Evolutionary conservation across 2,113 vertebrate species (phyloP).

Genomic region (Onychostruthus taczanowskii): DNA sequence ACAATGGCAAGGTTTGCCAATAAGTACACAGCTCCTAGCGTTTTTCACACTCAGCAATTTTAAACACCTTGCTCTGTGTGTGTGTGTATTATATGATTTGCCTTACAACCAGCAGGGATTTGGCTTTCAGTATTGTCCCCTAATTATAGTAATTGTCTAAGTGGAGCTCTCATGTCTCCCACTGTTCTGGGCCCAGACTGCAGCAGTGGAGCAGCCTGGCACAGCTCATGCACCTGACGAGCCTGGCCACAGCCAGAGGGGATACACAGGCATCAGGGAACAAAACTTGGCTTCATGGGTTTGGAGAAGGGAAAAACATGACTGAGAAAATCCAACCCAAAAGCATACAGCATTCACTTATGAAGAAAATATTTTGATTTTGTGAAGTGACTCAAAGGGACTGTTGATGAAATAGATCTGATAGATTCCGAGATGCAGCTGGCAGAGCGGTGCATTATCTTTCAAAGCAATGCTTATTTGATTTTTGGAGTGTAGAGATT

Average conservation of each 20-base stretch:
- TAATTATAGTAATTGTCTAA: conserved; percentile 55
- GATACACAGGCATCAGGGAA: accelerated
- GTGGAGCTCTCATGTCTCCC: neutral
- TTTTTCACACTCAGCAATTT: neutral
- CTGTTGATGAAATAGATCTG: neutral
- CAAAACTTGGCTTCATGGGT: neutral
- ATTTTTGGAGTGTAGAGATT: neutral
- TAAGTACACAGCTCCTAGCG: accelerated
- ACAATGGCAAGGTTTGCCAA: neutral
- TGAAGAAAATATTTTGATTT: neutral
- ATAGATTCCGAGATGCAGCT: neutral
- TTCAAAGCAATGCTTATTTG: neutral
- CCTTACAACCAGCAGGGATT: neutral
- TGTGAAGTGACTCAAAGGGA: neutral
- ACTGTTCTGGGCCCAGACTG: neutral
- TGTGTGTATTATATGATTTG: neutral
- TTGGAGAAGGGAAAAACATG: neutral
- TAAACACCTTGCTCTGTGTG: neutral
- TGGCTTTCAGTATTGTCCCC: conserved; percentile 2
- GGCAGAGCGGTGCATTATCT: neutral
- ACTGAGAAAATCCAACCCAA: neutral
- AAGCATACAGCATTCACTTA: neutral
- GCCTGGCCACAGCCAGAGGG: neutral
- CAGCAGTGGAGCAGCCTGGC: neutral
- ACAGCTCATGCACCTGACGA: neutral